Base-by-base conservation (phyloP, 1,140 invertebrate genomes). In the Polypedilum vanderplanki region DNA sequence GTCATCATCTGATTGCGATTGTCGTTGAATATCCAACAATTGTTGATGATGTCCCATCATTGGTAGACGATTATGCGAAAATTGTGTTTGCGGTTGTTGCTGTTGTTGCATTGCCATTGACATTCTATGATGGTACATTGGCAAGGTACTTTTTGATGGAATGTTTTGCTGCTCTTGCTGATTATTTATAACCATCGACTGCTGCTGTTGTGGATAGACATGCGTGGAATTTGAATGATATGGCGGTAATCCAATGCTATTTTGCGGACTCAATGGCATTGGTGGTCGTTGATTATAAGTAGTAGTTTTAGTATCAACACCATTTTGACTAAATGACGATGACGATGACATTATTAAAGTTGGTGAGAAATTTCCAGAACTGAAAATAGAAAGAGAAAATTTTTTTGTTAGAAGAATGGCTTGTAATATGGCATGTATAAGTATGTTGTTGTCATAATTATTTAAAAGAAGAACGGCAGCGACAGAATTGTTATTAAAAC, bases 1-100 rank as follows among this genome's bases (percentile, higher is more conserved):
- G 85, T 98, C 97, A 81, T 98, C 96, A 83, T 98, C 96, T 73
- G 93, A 96, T 79, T 97, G 95, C 3, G 94, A 96, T 80, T 97
- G 94, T 65, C 94, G 84, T 79, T 95, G 93, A 77, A 91, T 91
- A 80, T 94, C 88, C 67, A 85, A 85, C 24, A 33, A 33, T 33
- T 33, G 24, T 77, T 87, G 81, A 20, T 86, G 79, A 5, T 82
- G 85, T 41, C 85, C 80, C 18, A 87, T 70, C 9, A 22, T 70
- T 22, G 65, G 9, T 70, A n/a, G 46, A 57, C 12, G n/a, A 57
- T 57, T 57, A 57, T 57, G 46, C 4, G 65, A 70, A 20, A 70
- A 70, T 70, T 18, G 65, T 70, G 65, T 70, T 70, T 70, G 65
- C 9, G 65, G 17, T 20, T 70, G 65, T 70, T n/a, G 18, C 18